Evolutionary conservation across 2,797 vertebrate species (phyloP).

Genomic region (Nothura maculosa): DNA sequence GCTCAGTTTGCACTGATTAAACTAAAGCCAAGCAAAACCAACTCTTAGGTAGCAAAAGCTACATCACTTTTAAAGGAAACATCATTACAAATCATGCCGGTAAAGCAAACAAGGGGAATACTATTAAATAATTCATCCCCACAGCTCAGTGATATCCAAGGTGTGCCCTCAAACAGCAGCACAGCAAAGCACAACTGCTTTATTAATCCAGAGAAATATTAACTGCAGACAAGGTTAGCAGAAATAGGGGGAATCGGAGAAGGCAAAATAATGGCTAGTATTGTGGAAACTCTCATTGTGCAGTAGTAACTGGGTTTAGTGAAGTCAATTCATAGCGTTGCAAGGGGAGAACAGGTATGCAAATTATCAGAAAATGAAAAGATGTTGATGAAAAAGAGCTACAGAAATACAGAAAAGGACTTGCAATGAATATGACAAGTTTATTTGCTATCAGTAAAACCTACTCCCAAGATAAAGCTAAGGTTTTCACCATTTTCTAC

Average conservation of each 20-base stretch:
- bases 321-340: background rate
- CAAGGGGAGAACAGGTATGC: background rate
- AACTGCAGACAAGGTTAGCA: background rate
- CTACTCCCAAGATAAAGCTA: background rate
- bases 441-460: background rate
- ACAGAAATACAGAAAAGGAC: background rate
- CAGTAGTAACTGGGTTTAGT: background rate
- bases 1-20: conserved; percentile 45
- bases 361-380: background rate
- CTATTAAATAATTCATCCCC: conserved; percentile 61
- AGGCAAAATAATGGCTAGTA: background rate
- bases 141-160: conserved; percentile 35
- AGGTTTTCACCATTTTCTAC: background rate
- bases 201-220: conserved; percentile 19
- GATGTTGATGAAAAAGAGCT: background rate
- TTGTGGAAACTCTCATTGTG: background rate
- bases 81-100: conserved; percentile 17
- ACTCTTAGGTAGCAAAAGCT: background rate
- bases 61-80: conserved; percentile 1
- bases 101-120: conserved; percentile 42
- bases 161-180: background rate
- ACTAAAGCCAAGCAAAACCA: background rate
- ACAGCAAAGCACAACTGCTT: background rate
- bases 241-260: background rate
- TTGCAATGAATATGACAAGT: background rate